Base-by-base conservation (phyloP, 2,888 invertebrate species). In the Graphium colonna region DNA sequence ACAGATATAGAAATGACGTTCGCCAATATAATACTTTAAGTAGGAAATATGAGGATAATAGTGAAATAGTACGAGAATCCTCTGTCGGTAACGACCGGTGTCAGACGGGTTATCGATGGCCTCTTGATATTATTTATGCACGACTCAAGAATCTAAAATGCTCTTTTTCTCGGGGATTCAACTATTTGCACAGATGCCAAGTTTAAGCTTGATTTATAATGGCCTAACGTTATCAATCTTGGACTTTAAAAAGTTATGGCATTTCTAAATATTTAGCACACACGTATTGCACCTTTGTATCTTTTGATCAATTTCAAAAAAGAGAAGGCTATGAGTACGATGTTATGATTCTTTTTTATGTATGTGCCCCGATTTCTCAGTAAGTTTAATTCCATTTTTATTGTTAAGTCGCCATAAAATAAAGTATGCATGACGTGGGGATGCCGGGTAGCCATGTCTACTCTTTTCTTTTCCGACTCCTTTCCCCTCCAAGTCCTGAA, bases 61-160 rank as follows among this genome's bases (percentile, higher is more conserved):
- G 69, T 67, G 65, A 69, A 71, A 72, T 71, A 71, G 60, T 57
- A 57, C 64, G 64, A 60, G 51, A 57, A 56, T 57, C 31, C 40
- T 39, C 48, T 47, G 53, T 57, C 63, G 53, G 62, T 45, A 59
- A 51, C 62, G 57, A 56, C 53, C 42, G 54, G 51, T 71, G 73
- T 71, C 73, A 64, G 64, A 47, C 51, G 56, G 44, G 62, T 70
- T 69, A 75, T 74, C 65, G 73, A 75, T 74, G 68, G 67, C 58
- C 64, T 63, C 73, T 78, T 73, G 77, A 79, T 77, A 80, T 82
- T 82, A 86, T 87, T 87, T 86, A 86, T 82, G 65, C 60, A 57
- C 67, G 69, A 70, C 70, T 73, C 68, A 41, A 62, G 64, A 69
- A 66, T 75, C 63, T 75, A 70, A 73, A 64, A 64, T 60, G 66